phyloP scores from a whole-genome alignment of 2,797 vertebrate genomes.

The Rhynchotus rufescens region DNA sequence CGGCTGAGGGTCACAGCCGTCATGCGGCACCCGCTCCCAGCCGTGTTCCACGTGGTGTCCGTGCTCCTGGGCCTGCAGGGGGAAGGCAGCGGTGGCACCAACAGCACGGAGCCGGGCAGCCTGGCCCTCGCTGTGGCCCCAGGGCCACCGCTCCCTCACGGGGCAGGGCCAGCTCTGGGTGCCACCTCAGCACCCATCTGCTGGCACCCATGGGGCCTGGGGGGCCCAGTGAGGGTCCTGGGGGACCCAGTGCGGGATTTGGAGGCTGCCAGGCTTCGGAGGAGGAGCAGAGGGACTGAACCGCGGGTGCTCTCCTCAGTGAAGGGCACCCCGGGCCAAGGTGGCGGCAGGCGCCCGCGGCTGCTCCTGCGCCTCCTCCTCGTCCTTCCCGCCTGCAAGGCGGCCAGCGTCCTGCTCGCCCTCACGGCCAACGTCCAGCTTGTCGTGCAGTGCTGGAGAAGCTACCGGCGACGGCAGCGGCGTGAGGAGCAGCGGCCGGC shows the following conservation, averaged over 20 bases:
- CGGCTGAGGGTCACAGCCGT: no score
- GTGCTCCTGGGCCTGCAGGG: background rate
- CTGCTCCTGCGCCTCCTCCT: background rate
- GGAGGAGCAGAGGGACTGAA: background rate
- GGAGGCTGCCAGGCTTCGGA: accelerated
- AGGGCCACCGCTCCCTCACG: accelerated
- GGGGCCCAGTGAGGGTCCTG: no score
- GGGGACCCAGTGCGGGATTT: no score
- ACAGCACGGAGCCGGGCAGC: accelerated
- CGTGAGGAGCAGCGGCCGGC: accelerated
- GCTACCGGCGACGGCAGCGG: background rate
- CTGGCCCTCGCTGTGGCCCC: accelerated
- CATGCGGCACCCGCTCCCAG: background rate
- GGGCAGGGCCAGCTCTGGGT: accelerated
- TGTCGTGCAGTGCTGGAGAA: background rate
- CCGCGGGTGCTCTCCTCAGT: no score
- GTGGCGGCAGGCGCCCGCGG: no score
- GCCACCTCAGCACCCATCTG: accelerated
- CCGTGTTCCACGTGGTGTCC: background rate
- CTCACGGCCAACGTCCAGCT: background rate
- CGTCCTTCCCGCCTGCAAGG: background rate
- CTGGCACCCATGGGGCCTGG: accelerated
- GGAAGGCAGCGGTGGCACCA: background rate
- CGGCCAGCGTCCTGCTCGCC: background rate
- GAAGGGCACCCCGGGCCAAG: no score